Evolutionary conservation across 1,140 invertebrate genomes (phyloP), one percentile per base, ranked within the genome.

Genomic region (Choristoneura fumiferana): DNA sequence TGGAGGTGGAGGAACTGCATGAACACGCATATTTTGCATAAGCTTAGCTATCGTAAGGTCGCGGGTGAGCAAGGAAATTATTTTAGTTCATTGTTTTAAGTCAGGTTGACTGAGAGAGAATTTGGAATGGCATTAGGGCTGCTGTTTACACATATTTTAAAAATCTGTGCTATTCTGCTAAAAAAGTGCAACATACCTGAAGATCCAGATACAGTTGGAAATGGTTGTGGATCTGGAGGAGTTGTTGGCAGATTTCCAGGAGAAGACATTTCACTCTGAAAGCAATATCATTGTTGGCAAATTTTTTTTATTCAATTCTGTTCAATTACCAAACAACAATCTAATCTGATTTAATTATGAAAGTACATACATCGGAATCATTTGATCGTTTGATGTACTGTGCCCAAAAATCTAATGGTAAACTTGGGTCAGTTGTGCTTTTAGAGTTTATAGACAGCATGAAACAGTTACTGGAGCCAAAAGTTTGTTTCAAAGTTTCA

Each of bases 401-500:
- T 72, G 92, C 92, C 96, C 96, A 98, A 8, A 95, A 94, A 91
- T 98, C 96, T 10, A 93, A 93, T 56, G 95, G 78, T 63, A 93
- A 89, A 62, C 91, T 92, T 34, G 84, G 73, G 40, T 94, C 92
- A 38, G 84, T 86, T 1, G 90, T 79, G 49, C 89, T 90, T 69
- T 92, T 91, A 4, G 97, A 98, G 86, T 98, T 98, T 57, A 98
- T 95, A 81, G 94, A 92, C 22, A 99, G 89, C 68, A 98, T 89
- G 83, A 98, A 97, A 87, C 96, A 98, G 78, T 95, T 95, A 62
- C 93, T 92, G 33, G 92, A 91, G 18, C 96, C 97, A 90, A 97
- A 98, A 17, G 94, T 93, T 40, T 93, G 93, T 86, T 97, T 97
- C 80, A 98, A 92, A 61, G 92, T 92, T 76, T 96, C 94, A 91